Evolutionary conservation across 2,888 invertebrate species (phyloP).

Genomic region (Gryllus longicercus): DNA sequence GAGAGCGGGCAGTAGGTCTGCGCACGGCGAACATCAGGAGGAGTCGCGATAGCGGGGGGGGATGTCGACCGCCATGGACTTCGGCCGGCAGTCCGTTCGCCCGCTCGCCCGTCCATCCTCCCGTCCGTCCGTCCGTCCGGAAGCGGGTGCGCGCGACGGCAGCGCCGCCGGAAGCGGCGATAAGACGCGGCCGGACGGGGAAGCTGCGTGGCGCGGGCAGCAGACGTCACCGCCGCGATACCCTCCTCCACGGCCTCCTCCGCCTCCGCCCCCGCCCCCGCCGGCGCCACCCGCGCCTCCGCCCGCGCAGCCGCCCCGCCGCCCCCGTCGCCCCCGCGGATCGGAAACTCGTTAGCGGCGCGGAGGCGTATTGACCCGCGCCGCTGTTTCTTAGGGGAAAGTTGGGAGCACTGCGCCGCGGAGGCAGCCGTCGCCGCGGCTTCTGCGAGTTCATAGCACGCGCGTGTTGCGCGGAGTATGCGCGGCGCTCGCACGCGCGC

Average conservation of each 20-base stretch:
- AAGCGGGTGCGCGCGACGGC: background rate
- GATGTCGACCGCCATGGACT: no score
- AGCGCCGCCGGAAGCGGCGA: slow-evolving; percentile 17
- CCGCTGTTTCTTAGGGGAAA: slow-evolving; percentile 7
- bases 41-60: no score
- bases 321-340: background rate
- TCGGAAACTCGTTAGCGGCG: slow-evolving; percentile 17
- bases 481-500: background rate
- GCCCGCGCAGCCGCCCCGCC: background rate
- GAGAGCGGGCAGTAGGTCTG: no score
- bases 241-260: background rate
- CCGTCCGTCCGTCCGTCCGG: background rate
- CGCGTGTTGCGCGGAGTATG: no score
- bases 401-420: slow-evolving; percentile 17
- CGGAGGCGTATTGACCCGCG: slow-evolving; percentile 17
- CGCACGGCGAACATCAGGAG: no score
- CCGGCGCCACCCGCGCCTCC: background rate
- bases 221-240: background rate
- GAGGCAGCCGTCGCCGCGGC: background rate
- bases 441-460: no score
- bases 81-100: background rate
- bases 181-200: slow-evolving; percentile 17
- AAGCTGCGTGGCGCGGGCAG: slow-evolving; percentile 19
- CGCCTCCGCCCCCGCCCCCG: background rate
- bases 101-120: background rate